phyloP scores from a whole-genome alignment of 1,140 invertebrate genomes.

The Calephelis virginiensis region DNA sequence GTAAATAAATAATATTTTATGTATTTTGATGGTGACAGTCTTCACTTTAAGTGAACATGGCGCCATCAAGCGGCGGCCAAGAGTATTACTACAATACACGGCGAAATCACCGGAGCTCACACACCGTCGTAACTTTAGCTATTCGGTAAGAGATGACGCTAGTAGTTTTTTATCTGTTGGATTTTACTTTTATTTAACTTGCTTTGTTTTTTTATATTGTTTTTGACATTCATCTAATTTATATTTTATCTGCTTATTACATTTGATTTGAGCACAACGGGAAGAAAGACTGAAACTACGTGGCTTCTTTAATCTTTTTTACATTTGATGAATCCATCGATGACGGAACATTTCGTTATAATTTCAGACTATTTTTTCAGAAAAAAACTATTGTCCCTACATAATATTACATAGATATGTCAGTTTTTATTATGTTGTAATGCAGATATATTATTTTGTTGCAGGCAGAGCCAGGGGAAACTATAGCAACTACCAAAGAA shows the following conservation, averaged over 20 bases:
- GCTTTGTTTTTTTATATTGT: background rate
- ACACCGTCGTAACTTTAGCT: conserved; percentile 46
- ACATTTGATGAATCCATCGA: too few species aligned
- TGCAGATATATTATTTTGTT: conserved; percentile 40
- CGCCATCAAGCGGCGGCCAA: conserved; percentile 74
- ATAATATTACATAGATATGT: too few species aligned
- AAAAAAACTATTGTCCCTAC: too few species aligned
- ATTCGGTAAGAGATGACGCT: conserved; percentile 73
- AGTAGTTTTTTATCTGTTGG: conserved; percentile 8
- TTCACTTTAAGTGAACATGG: conserved; percentile 69
- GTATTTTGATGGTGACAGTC: conserved; percentile 74
- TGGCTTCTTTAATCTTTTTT: too few species aligned
- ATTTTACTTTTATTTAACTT: conserved; percentile 10
- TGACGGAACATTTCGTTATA: too few species aligned
- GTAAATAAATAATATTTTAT: conserved; percentile 43
- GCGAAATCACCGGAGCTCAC: conserved; percentile 43
- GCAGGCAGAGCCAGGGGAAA: conserved; percentile 74
- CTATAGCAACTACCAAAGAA: conserved; percentile 78
- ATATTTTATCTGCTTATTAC: too few species aligned
- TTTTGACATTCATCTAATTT: background rate
- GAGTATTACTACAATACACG: conserved; percentile 59
- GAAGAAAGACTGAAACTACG: too few species aligned
- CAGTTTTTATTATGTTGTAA: conserved; percentile 1
- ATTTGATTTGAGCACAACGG: too few species aligned
- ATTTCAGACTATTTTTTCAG: too few species aligned